Evolutionary conservation across 2,888 invertebrate genomes (phyloP).

Genomic region (Ellobium chinense): DNA sequence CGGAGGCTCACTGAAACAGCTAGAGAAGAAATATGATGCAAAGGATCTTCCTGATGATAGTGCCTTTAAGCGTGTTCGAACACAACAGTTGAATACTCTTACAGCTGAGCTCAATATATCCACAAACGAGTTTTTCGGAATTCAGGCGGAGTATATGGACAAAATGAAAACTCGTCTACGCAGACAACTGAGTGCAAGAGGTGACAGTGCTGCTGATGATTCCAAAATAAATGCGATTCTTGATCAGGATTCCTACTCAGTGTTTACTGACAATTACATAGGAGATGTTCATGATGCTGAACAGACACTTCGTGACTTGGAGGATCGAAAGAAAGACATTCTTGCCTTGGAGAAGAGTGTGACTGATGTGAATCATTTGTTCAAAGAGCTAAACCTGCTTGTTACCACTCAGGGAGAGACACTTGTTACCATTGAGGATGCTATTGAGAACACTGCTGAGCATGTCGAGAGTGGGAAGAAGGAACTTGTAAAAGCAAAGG

Average conservation of each 20-base stretch:
- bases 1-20: slow-evolving; percentile 56
- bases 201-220: slow-evolving; percentile 50
- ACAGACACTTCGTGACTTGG: slow-evolving; percentile 61
- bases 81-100: slow-evolving; percentile 57
- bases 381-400: slow-evolving; percentile 66
- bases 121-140: slow-evolving; percentile 61
- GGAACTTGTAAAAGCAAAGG: slow-evolving; percentile 58
- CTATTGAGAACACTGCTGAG: slow-evolving; percentile 55
- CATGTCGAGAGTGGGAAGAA: slow-evolving; percentile 58
- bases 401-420: slow-evolving; percentile 69
- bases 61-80: slow-evolving; percentile 46
- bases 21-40: slow-evolving; percentile 45
- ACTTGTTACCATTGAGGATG: slow-evolving; percentile 64
- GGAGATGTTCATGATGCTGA: slow-evolving; percentile 63
- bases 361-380: slow-evolving; percentile 65
- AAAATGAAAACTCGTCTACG: slow-evolving; percentile 64
- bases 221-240: slow-evolving; percentile 50
- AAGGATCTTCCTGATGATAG: slow-evolving; percentile 32
- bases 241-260: slow-evolving; percentile 50
- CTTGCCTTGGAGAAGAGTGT: slow-evolving; percentile 67
- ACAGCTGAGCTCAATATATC: slow-evolving; percentile 56
- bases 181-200: slow-evolving; percentile 60
- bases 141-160: slow-evolving; percentile 67
- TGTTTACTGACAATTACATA: slow-evolving; percentile 67
- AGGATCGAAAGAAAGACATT: slow-evolving; percentile 65